phyloP scores from a whole-genome alignment of 37 sponge, comb jelly and placozoan genomes.

The Axinella damicornis region DNA sequence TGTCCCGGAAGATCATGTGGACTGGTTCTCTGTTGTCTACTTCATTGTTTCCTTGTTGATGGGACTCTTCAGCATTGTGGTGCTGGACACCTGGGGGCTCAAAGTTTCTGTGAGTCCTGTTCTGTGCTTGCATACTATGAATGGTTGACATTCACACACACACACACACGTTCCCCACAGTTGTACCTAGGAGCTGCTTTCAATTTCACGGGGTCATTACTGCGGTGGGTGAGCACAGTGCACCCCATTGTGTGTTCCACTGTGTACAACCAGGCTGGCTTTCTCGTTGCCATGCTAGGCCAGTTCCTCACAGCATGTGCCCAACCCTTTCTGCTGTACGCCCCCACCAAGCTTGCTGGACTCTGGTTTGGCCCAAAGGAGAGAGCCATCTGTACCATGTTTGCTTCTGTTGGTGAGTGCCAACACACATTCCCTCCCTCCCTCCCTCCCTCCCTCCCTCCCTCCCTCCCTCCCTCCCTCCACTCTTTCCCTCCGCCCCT shows the following conservation, averaged over 20 bases:
- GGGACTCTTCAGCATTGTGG: slow-evolving; percentile 61
- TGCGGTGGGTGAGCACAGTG: slow-evolving; percentile 65
- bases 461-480: no score
- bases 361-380: slow-evolving; percentile 91
- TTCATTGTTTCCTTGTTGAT: slow-evolving; percentile 55
- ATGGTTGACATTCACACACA: no score
- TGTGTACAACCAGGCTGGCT: slow-evolving; percentile 26
- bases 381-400: slow-evolving; percentile 62
- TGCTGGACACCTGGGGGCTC: slow-evolving; percentile 72
- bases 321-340: slow-evolving; percentile 82
- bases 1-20: slow-evolving; percentile 35
- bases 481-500: no score
- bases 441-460: no score
- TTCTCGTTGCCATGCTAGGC: slow-evolving; percentile 68
- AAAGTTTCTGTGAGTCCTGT: slow-evolving; percentile 47
- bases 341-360: slow-evolving; percentile 86
- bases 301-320: slow-evolving; percentile 78
- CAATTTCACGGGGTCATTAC: slow-evolving; percentile 64
- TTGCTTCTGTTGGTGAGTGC: slow-evolving; percentile 67
- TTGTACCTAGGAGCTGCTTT: slow-evolving; percentile 65
- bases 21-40: slow-evolving; percentile 58
- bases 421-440: no score
- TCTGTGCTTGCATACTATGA: no score
- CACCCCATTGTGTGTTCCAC: slow-evolving; percentile 36
- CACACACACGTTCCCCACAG: slow-evolving; percentile 17